Percentiles rank a stretch among this genome's conserved stretches.
Conservation (phyloP, 2,113 vertebrate species). For the Macrotis lagotis region DNA sequence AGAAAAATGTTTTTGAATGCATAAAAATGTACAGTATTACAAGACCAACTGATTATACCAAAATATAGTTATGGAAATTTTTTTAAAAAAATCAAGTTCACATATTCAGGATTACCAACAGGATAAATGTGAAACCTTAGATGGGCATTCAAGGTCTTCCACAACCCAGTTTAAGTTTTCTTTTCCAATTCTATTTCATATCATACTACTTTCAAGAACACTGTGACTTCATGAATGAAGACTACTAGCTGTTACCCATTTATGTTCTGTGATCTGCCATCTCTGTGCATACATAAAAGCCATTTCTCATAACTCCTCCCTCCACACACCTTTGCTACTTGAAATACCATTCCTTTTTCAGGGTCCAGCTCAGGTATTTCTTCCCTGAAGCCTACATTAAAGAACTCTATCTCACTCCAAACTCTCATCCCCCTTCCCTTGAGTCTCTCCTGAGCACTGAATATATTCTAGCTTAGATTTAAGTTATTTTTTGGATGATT, state of each 20-base stretch:
- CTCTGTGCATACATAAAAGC: neutral
- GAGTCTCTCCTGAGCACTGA: neutral
- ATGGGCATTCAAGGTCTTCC: neutral
- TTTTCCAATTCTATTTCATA: neutral
- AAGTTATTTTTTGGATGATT: neutral
- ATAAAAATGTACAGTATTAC: neutral
- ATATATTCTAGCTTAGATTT: neutral
- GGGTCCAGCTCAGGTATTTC: neutral
- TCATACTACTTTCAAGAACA: neutral
- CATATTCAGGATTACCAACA: neutral
- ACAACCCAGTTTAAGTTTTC: neutral
- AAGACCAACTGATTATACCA: neutral
- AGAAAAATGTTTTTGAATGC: neutral
- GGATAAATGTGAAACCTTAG: neutral
- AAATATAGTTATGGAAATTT: neutral
- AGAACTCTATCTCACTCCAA: neutral
- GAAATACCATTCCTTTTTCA: neutral
- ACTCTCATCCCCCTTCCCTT: neutral
- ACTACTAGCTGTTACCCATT: neutral
- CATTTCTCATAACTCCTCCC: neutral
- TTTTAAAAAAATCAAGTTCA: neutral
- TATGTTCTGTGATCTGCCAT: neutral
- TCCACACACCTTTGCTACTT: neutral
- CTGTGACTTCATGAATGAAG: neutral
- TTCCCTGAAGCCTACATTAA: neutral